phyloP scores from a whole-genome alignment of 2,888 invertebrate species.

The Troides aeacus region DNA sequence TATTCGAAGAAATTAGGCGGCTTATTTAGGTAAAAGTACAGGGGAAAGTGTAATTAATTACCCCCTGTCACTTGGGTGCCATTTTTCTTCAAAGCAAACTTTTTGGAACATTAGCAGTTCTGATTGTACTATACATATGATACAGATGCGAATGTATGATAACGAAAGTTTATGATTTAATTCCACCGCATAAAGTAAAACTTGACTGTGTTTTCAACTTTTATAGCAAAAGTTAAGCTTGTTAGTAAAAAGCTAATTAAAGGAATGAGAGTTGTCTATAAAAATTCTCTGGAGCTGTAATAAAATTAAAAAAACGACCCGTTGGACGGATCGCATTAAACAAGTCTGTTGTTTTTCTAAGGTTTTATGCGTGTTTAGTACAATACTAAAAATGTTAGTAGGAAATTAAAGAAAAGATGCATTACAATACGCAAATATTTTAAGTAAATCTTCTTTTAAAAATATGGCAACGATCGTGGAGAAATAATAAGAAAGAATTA shows the following conservation, averaged over 20 bases:
- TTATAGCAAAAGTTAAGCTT: slow-evolving; percentile 28
- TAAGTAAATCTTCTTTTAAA: too few species aligned
- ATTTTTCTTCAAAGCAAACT: slow-evolving; percentile 29
- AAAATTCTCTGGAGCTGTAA: slow-evolving; percentile 22
- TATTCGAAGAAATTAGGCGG: slow-evolving; percentile 64
- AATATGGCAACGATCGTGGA: too few species aligned
- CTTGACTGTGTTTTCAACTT: slow-evolving; percentile 26
- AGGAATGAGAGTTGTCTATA: slow-evolving; percentile 29
- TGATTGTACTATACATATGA: slow-evolving; percentile 9
- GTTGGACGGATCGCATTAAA: slow-evolving; percentile 6
- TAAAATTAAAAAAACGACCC: slow-evolving; percentile 10
- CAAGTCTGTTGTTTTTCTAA: slow-evolving; percentile 6
- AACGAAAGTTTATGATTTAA: slow-evolving; percentile 23
- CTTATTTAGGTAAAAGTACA: slow-evolving; percentile 58
- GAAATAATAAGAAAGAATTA: too few species aligned
- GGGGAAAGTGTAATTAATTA: slow-evolving; percentile 52
- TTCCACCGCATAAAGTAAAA: slow-evolving; percentile 25
- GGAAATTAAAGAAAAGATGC: too few species aligned
- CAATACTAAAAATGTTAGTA: neutral
- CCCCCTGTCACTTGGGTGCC: slow-evolving; percentile 32
- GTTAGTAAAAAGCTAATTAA: slow-evolving; percentile 31
- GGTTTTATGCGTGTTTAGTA: slow-evolving; percentile 3
- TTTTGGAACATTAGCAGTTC: slow-evolving; percentile 8
- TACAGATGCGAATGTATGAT: slow-evolving; percentile 24
- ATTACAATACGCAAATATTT: too few species aligned